phyloP scores from a whole-genome alignment of 2,113 vertebrate genomes.

The Connochaetes taurinus region DNA sequence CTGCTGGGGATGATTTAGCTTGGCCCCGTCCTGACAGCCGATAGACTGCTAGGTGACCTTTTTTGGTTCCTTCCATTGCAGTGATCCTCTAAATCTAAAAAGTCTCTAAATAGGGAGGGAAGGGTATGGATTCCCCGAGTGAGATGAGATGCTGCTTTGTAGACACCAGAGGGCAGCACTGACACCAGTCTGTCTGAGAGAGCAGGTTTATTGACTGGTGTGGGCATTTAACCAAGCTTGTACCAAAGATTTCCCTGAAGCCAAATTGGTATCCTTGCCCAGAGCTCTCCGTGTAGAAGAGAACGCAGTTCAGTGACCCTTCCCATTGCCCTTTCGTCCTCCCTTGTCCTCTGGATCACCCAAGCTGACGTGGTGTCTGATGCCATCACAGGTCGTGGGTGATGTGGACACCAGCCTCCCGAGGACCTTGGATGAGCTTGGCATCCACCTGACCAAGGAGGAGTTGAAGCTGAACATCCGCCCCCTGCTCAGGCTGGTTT shows the following conservation, averaged over 20 bases:
- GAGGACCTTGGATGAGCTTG: constrained; percentile 94
- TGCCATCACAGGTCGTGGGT: constrained; percentile 88
- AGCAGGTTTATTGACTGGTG: neutral
- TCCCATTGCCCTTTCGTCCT: neutral
- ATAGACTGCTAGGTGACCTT: constrained; percentile 36
- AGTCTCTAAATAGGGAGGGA: neutral
- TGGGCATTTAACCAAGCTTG: neutral
- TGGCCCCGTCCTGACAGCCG: neutral
- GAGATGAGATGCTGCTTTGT: neutral
- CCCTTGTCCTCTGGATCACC: too few relatives aligned
- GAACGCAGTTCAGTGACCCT: neutral
- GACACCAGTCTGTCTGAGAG: neutral
- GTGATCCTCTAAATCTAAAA: neutral
- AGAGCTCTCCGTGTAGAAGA: neutral
- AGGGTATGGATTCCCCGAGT: neutral
- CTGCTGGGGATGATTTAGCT: neutral
- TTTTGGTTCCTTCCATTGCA: constrained; percentile 57
- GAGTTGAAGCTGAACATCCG: constrained; percentile 96
- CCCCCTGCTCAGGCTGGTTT: constrained; percentile 94
- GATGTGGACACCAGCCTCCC: constrained; percentile 95
- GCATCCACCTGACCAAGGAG: constrained; percentile 96
- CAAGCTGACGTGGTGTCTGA: neutral
- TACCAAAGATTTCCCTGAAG: neutral
- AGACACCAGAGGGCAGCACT: constrained; percentile 50
- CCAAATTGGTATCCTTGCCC: neutral